Percentiles rank a stretch among this genome's conserved stretches.
Evolutionary conservation across 2,797 vertebrate species (phyloP).

Genomic region (Spondyliosoma cantharus): DNA sequence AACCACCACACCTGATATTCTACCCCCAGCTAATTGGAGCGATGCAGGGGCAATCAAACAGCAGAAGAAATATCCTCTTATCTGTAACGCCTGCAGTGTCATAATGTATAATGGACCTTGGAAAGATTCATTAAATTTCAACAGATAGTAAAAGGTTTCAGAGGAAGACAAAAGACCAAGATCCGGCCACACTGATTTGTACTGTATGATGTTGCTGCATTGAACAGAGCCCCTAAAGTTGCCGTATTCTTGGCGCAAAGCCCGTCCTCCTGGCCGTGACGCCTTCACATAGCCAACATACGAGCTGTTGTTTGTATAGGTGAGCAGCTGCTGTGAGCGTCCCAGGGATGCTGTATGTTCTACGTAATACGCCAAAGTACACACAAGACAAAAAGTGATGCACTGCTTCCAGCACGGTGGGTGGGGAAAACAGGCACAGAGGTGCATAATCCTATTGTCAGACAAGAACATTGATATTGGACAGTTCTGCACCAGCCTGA

Average conservation of each 20-base stretch:
- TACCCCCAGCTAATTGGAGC: background rate
- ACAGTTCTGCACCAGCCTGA: background rate
- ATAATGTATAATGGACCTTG: background rate
- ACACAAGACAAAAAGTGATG: constrained; percentile 34
- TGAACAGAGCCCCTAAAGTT: constrained; percentile 26
- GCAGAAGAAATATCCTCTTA: constrained; percentile 5
- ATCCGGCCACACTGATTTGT: constrained; percentile 20
- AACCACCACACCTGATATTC: background rate
- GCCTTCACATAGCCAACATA: background rate
- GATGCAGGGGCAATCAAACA: background rate
- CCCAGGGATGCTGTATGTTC: constrained; percentile 38
- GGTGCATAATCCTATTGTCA: background rate
- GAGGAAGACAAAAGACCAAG: background rate
- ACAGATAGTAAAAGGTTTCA: constrained; percentile 5
- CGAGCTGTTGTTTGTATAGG: constrained; percentile 54
- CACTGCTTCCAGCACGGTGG: constrained; percentile 7
- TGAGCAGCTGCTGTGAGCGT: constrained; percentile 56
- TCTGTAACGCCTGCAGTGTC: background rate
- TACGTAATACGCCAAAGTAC: constrained; percentile 33
- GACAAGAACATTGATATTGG: background rate
- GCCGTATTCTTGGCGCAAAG: constrained; percentile 26
- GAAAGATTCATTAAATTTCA: constrained; percentile 1
- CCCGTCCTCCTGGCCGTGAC: constrained; percentile 21
- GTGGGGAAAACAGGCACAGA: constrained; percentile 16
- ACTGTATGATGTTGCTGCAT: background rate